Evolutionary conservation across 2,113 vertebrate genomes (phyloP).

Genomic region (Trichomycterus rosablanca): DNA sequence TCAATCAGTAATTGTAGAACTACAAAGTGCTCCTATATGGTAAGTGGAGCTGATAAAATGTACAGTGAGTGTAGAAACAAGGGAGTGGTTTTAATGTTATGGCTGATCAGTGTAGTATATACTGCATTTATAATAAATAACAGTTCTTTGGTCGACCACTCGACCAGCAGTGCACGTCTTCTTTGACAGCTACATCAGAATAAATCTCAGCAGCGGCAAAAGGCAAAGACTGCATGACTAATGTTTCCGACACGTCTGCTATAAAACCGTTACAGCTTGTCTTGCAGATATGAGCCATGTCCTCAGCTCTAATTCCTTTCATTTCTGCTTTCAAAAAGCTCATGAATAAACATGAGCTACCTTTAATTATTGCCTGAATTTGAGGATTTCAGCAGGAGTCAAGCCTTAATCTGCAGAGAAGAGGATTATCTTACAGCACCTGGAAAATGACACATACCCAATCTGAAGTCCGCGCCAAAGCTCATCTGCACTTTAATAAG

Average conservation of each 20-base stretch:
- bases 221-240: constrained; percentile 39
- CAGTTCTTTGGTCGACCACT: too few relatives aligned
- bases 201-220: neutral
- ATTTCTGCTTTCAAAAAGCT: constrained; percentile 50
- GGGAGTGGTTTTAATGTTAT: too few relatives aligned
- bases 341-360: constrained; percentile 59
- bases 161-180: neutral
- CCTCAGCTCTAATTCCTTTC: constrained; percentile 48
- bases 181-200: neutral
- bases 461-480: constrained; percentile 36
- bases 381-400: constrained; percentile 27
- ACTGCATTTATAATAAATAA: too few relatives aligned
- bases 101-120: too few relatives aligned
- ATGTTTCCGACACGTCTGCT: constrained; percentile 44
- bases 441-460: constrained; percentile 46
- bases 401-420: constrained; percentile 40
- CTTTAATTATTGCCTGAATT: constrained; percentile 55
- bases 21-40: too few relatives aligned
- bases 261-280: constrained; percentile 36
- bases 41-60: too few relatives aligned
- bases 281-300: constrained; percentile 27
- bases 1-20: too few relatives aligned
- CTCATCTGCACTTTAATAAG: constrained; percentile 31
- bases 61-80: too few relatives aligned
- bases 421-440: constrained; percentile 56